These are phyloP conservation scores for Limanda limanda DNA, from an alignment of 2,113 vertebrate species.

Conservation along the genomic window DNA sequence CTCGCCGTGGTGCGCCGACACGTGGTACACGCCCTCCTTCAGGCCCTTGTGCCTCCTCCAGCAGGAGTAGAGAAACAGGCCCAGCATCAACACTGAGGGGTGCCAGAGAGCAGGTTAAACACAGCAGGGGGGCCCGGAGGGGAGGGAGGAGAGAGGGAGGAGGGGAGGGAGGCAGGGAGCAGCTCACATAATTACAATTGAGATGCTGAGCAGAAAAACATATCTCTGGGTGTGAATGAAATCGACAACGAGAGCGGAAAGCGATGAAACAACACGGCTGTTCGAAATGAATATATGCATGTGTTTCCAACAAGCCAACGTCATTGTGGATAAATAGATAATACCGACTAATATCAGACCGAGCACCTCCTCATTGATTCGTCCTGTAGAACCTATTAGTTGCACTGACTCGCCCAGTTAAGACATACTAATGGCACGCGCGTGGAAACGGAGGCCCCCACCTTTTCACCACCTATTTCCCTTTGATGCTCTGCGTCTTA, in stretches of 20 bases:
- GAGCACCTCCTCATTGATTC: constrained; percentile 4
- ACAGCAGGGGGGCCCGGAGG: constrained; percentile 9
- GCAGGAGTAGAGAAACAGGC: constrained; percentile 85
- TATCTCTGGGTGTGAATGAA: constrained; percentile 26
- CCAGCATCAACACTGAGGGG: constrained; percentile 85
- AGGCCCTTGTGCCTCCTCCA: constrained; percentile 84
- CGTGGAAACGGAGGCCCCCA: constrained; percentile 27
- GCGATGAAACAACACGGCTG: neutral
- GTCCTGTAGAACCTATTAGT: constrained; percentile 13
- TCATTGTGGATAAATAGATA: constrained; percentile 1
- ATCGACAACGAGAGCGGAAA: constrained; percentile 27
- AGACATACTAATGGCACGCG: neutral
- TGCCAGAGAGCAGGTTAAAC: constrained; percentile 71
- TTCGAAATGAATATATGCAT: neutral
- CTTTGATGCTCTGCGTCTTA: constrained; percentile 68
- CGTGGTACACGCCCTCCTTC: constrained; percentile 82
- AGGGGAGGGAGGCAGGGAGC: too few species aligned
- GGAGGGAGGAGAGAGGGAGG: too few species aligned
- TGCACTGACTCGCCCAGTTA: neutral
- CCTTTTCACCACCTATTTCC: constrained; percentile 34
- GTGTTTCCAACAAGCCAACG: neutral
- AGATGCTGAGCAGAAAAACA: constrained; percentile 33
- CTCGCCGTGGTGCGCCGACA: constrained; percentile 84
- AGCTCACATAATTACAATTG: constrained; percentile 30
- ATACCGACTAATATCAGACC: neutral